phyloP scores from a whole-genome alignment of 2,113 vertebrate genomes.

The Melanotaenia duboulayi region DNA sequence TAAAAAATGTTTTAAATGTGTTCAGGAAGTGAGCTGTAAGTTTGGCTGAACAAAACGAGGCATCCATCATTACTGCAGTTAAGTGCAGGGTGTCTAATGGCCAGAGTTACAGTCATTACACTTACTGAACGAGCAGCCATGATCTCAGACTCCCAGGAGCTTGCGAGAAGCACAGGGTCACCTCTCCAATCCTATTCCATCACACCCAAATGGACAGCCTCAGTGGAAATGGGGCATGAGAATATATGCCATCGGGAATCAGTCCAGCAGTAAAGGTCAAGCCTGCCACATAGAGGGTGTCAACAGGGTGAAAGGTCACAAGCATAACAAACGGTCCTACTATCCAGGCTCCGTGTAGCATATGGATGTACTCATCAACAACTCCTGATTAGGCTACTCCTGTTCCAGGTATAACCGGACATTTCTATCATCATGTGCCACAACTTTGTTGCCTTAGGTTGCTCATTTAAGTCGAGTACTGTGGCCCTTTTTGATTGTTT shows the following conservation, averaged over 20 bases:
- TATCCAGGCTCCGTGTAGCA: conserved; percentile 29
- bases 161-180: conserved; percentile 53
- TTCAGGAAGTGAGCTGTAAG: conserved; percentile 16
- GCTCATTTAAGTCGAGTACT: conserved; percentile 34
- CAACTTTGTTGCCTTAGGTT: conserved; percentile 18
- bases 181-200: conserved; percentile 66
- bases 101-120: conserved; percentile 56
- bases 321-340: conserved; percentile 48
- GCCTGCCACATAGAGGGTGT: conserved; percentile 55
- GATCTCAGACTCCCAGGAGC: conserved; percentile 68
- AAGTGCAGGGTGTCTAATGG: conserved; percentile 42
- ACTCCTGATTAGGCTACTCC: conserved; percentile 22
- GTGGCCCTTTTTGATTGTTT: conserved; percentile 10
- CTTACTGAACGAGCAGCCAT: conserved; percentile 47
- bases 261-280: conserved; percentile 64
- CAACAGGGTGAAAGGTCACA: conserved; percentile 60
- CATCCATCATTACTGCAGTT: conserved; percentile 39
- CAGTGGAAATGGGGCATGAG: conserved; percentile 72
- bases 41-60: conserved; percentile 6
- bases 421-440: conserved; percentile 49
- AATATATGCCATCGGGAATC: conserved; percentile 69
- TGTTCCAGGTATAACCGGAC: conserved; percentile 40
- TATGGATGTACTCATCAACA: conserved; percentile 57
- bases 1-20: not conserved
- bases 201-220: conserved; percentile 64